Base-by-base conservation (phyloP, 2,113 vertebrate genomes). In the Vireo altiloquus region DNA sequence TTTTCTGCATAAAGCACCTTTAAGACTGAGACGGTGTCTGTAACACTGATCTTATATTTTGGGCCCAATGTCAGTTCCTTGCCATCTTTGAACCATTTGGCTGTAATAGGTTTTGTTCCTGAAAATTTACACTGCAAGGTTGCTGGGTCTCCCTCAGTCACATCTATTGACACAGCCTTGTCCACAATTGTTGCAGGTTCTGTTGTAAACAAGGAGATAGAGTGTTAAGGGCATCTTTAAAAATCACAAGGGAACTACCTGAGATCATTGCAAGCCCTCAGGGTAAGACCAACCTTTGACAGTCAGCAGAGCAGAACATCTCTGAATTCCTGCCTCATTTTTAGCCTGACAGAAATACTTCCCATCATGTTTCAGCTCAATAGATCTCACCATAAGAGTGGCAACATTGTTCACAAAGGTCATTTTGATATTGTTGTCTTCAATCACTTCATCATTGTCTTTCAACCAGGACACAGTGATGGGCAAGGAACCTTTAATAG, bases 271-370 rank as follows among this genome's bases (percentile, higher is more conserved):
- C 50, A 22, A 42, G 23, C 8, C 23, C 39, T 74, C 49, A 49
- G 77, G 21, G 22, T 80, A 93, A 57, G 87, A 99, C 99, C 68
- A 98, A 99, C 99, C 99, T 99, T 99, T 99, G 25, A 99, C 99
- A 75, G 98, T 98, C 82, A 99, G 86, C 37, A 98, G 74, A 42
- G 99, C 99, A 81, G 99, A 99, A 92, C 99, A 99, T 16, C 98
- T 99, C 96, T 99, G 99, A 97, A 98, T 98, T 66, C 99, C 99
- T 4, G 99, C 99, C 95, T 99, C 99, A 27, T 99, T 99, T 98
- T 99, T 99, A n/a, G 98, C 99, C 92, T 99, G 98, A 96, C 99
- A 99, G 42, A 98, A 98, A 75, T 99, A 99, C 96, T 99, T 99
- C 69, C 99, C 99, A 59, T 98, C 98, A 37, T 99, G 98, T 82